Evolutionary conservation across 2,888 invertebrate genomes (phyloP).

Genomic region (Megamerina dolium): DNA sequence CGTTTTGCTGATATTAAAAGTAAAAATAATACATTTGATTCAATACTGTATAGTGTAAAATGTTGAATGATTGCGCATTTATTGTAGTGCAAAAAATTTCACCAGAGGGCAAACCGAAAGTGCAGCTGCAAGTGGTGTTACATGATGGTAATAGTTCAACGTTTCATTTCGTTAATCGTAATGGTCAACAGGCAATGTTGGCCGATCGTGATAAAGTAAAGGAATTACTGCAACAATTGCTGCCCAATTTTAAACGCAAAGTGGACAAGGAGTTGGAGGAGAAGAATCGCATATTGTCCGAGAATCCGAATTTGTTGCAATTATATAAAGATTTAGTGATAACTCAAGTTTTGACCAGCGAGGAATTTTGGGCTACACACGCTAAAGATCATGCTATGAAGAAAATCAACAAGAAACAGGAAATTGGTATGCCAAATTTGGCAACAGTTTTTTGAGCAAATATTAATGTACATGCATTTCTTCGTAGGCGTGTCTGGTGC

Average conservation of each 20-base stretch:
- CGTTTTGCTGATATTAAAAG: conserved; percentile 94
- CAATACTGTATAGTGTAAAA: too few relatives aligned
- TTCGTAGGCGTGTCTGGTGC: conserved; percentile 63
- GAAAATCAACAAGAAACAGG: conserved; percentile 69
- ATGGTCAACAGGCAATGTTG: conserved; percentile 74
- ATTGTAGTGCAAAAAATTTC: conserved; percentile 89
- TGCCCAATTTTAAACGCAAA: conserved; percentile 91
- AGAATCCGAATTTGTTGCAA: conserved; percentile 86
- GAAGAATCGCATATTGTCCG: conserved; percentile 81
- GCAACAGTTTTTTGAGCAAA: neutral
- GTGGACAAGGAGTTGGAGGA: conserved; percentile 85
- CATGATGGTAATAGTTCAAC: conserved; percentile 92
- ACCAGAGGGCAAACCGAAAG: conserved; percentile 94
- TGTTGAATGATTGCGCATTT: too few relatives aligned
- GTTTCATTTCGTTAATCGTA: conserved; percentile 92
- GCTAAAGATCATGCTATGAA: conserved; percentile 71
- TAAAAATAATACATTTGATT: too few relatives aligned
- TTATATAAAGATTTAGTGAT: conserved; percentile 96
- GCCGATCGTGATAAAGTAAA: conserved; percentile 91
- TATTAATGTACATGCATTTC: neutral
- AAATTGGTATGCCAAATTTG: conserved; percentile 60
- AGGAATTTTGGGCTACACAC: conserved; percentile 96
- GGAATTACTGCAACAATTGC: conserved; percentile 77
- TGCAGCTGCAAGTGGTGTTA: conserved; percentile 93
- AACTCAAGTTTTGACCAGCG: conserved; percentile 89